Base-by-base conservation (phyloP, 1,140 invertebrate genomes). In the Eupristina koningsbergeri region DNA sequence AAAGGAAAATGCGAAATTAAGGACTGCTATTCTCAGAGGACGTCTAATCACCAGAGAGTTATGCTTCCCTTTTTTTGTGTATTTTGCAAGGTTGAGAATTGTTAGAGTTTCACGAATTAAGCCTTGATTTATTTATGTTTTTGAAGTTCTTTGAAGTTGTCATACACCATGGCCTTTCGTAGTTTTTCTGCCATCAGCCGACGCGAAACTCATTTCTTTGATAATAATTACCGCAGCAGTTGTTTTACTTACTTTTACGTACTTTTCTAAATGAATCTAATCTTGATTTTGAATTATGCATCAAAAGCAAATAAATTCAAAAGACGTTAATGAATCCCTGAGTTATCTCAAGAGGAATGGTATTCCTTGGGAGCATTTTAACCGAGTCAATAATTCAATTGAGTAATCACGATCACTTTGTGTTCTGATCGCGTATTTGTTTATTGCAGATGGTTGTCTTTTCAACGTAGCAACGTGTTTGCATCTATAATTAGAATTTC, bases 1-100 rank as follows among this genome's bases (percentile, higher is more conserved):
- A 84, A 84, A 79, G 64, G 76, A 84, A 84, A 84, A 84, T 84
- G 76, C 39, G 67, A 84, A 80, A 84, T 79, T 84, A 79, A 79
- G 82, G 53, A 63, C 74, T n/a, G 17, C 26, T 63, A 5, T 34
- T 71, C 74, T 58, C 58, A 71, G 8, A 81, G 76, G 81, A 67
- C 34, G 6, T 77, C 58, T 83, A 83, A 83, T 77, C 61, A 53
- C 61, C 26, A 73, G n/a, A 81, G 36, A 73, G 67, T 64, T 79
- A 50, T 50, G 15, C 17, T 19, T 63, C 5, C 26, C 58, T 36
- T 77, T 61, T 77, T 75, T 31, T 64, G 39, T 47, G 26, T 50
- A 6, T 69, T 39, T 29, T 67, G 17, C 53, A 34, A 22, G 0
- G 47, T 6, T 5, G 1, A 36, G 22, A 29, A 76, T 58, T 22